Base-by-base conservation (phyloP, 2,113 vertebrate genomes). In the Datnioides undecimradiatus region DNA sequence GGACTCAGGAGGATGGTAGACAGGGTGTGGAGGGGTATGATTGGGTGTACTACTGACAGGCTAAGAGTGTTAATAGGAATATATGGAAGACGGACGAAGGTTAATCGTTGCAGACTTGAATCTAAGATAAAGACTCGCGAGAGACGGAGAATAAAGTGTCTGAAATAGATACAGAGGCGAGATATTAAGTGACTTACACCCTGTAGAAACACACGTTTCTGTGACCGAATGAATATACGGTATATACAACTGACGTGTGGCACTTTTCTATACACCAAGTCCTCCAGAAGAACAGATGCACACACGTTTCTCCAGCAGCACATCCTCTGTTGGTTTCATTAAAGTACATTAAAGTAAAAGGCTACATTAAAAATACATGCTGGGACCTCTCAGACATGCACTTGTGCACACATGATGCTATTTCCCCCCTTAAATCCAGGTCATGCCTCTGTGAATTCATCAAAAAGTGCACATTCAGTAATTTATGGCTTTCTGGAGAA, bases 361-460 rank as follows among this genome's bases (percentile, higher is more conserved):
- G 73, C 80, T 25, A 80, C 87, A 94, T 94, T 93, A 94, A 93
- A 93, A 88, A 94, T 93, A 74, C 85, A 94, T 93, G 87, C 41
- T 4, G 27, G 88, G 88, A 84, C 83, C 87, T 93, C 86, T 92
- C 89, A 89, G 91, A 88, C 87, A 89, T 88, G 87, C 88, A 88
- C 88, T 81, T 84, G 73, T 72, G 90, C 82, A 88, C 78, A 71
- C 86, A 82, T 86, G 81, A 80, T n/a, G 86, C 79, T 78, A 65
- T 81, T 83, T 72, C 79, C 68, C 79, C 68, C 70, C 43, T 78
- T 57, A 63, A 87, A 93, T 88, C 60, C 81, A 91, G 89, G 90
- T 88, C 89, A 89, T 51, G 73, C 76, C 83, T 81, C 72, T 78
- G 73, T 80, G 62, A 81, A 81, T 85, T 55, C 73, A 77, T 86